Evolutionary conservation across 2,888 invertebrate genomes (phyloP), one percentile per base, ranked within the genome.

Genomic region (Luperina testacea): DNA sequence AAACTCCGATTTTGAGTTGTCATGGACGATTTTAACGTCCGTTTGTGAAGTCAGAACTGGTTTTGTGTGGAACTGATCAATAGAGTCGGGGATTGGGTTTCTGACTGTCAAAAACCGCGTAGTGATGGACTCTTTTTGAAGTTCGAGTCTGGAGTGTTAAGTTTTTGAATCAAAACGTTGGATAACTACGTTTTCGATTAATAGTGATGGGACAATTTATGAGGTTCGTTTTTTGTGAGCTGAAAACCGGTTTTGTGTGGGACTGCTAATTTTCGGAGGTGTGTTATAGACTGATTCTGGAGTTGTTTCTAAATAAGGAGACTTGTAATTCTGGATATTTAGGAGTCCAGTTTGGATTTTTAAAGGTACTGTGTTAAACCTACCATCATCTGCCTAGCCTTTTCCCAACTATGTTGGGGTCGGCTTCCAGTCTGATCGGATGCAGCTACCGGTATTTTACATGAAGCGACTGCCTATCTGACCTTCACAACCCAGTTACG

Each of bases 241-340:
- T 45, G n/a, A 24, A 24, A 72, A 57, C 45, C 27, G 53, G n/a
- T 64, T 71, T 81, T 81, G 15, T n/a, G 38, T 42, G 63, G 27
- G 27, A 63, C 45, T 53, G 15, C 38, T 42, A 6, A 38, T 8
- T 77, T 77, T n/a, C 4, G 71, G 64, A 72, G 32, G 42, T 73
- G 24, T 65, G 42, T 71, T 20, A 57, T 67, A 85, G 71, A 75
- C 81, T 75, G 75, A 72, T 65, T 27, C 20, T 73, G 15, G 5
- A 71, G 73, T 51, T 75, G 53, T 84, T 57, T 65, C 4, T 5
- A 15, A 15, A 15, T 63, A 59, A 38, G 17, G 24, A 51, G 27
- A 63, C 38, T 3, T 24, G 5, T 24, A 51, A 8, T 27, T n/a
- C 13, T 27, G 13, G 69, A 59, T 69, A 17, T 53, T 65, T 80